A percentile compares a stretch with the other conserved stretches of the same genome.
phyloP scores from a whole-genome alignment of 2,888 invertebrate species.

The Myopa testacea region DNA sequence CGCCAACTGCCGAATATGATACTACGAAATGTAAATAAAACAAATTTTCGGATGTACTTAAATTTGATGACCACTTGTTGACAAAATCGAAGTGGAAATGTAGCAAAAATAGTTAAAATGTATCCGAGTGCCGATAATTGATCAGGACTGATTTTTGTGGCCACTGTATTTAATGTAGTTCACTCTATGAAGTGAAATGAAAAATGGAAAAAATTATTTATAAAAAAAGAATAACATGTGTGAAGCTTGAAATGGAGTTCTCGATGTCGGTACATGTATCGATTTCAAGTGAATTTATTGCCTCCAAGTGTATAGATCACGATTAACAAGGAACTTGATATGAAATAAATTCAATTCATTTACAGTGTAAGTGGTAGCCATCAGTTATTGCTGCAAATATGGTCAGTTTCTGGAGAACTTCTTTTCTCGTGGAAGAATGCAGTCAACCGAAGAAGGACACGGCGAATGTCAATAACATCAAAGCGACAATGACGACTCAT shows the following conservation, averaged over 20 bases:
- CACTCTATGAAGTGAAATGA: neutral
- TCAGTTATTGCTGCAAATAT: neutral
- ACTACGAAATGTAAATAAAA: neutral
- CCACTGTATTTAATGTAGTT: neutral
- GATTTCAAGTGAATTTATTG: neutral
- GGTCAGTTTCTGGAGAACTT: neutral
- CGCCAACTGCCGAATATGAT: neutral
- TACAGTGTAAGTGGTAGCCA: neutral
- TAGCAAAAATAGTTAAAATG: neutral
- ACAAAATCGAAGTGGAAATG: neutral
- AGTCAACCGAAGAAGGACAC: neutral
- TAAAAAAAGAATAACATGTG: neutral
- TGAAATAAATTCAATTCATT: neutral
- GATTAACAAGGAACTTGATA: neutral
- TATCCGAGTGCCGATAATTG: neutral
- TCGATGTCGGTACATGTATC: neutral
- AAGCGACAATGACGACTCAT: neutral
- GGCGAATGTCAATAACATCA: neutral
- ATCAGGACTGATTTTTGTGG: neutral
- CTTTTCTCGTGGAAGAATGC: too few species aligned
- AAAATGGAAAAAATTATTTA: neutral
- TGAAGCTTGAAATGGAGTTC: neutral
- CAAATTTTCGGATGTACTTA: neutral
- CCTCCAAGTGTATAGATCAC: neutral
- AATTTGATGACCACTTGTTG: neutral